Evolutionary conservation across 2,888 invertebrate genomes (phyloP), one percentile per base, ranked within the genome.

Genomic region (Chymomyza caudatula): DNA sequence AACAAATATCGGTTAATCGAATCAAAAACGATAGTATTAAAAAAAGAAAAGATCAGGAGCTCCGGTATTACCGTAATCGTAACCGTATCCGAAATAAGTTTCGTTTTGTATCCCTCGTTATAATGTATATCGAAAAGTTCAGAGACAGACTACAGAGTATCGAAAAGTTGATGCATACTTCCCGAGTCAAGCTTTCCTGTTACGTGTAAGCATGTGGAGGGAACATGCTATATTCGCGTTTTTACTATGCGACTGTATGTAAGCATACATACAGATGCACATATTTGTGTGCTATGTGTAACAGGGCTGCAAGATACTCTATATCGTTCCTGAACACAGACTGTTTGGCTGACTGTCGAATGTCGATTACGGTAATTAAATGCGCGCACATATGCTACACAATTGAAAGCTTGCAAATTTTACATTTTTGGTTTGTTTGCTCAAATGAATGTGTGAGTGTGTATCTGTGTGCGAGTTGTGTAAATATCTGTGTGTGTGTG

Each of bases 191-290:
- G 25, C 25, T 1, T 11, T 37, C 11, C 29, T 1, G 11, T 11
- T 60, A 74, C 67, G 68, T 80, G 75, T 68, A 51, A 67, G 63
- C 73, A 67, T 63, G 65, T 11, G n/a, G 62, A 53, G 64, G 57
- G 65, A 74, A 59, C 60, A 71, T 65, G 72, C 67, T 75, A 68
- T 59, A 57, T 75, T 72, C 72, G 73, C 25, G 56, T 43, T 5
- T 20, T n/a, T n/a, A n/a, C n/a, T 42, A 37, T 29, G 19, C 17
- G 37, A 22, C 11, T 13, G 8, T 60, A 37, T 52, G 23, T 43
- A 53, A 19, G n/a, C n/a, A n/a, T n/a, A n/a, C n/a, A n/a, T 23
- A 37, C 4, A 13, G 6, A 15, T 15, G 51, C 37, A 49, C 20
- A 52, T 17, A 0, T 20, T 52, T 52, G 20, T 42, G 64, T 73